These are phyloP conservation scores for Melozone crissalis DNA, from an alignment of 2,113 vertebrate species.

Conservation along the genomic window DNA sequence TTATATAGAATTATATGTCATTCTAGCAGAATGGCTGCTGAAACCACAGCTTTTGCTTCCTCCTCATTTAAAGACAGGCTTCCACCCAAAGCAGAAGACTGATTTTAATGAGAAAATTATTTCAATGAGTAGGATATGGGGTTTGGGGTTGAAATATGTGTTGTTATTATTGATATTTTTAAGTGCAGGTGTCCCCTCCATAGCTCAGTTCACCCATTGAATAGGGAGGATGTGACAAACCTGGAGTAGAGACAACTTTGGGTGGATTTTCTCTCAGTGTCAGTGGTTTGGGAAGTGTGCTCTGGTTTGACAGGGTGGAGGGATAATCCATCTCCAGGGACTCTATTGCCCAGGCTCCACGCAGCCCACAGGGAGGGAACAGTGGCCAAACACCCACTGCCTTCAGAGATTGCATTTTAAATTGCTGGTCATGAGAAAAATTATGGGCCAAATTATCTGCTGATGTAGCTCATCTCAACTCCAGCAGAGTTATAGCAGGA, in stretches of 20 bases:
- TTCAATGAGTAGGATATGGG: not conserved
- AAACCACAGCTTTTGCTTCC: not conserved
- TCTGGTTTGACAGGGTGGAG: not conserved
- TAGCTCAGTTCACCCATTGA: not conserved
- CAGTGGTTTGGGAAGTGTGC: not conserved
- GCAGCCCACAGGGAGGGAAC: not conserved
- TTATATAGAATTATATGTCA: too few relatives aligned
- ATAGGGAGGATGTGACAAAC: not conserved
- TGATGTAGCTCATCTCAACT: conserved; percentile 10
- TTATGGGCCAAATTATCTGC: conserved; percentile 1
- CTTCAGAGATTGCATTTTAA: conserved; percentile 28
- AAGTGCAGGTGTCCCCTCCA: not conserved
- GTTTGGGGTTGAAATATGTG: not conserved
- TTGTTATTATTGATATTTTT: not conserved
- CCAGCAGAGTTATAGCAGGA: conserved; percentile 13
- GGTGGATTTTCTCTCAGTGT: not conserved
- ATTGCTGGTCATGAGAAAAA: not conserved
- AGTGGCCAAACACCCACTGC: not conserved
- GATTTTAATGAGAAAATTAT: not conserved
- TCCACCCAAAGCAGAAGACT: not conserved
- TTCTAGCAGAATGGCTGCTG: not conserved
- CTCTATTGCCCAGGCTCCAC: not conserved
- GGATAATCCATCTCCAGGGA: not conserved
- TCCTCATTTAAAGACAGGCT: not conserved
- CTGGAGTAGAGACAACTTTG: not conserved